Conservation (phyloP, 2,888 invertebrate species). For the Muschampia plurimacula region DNA sequence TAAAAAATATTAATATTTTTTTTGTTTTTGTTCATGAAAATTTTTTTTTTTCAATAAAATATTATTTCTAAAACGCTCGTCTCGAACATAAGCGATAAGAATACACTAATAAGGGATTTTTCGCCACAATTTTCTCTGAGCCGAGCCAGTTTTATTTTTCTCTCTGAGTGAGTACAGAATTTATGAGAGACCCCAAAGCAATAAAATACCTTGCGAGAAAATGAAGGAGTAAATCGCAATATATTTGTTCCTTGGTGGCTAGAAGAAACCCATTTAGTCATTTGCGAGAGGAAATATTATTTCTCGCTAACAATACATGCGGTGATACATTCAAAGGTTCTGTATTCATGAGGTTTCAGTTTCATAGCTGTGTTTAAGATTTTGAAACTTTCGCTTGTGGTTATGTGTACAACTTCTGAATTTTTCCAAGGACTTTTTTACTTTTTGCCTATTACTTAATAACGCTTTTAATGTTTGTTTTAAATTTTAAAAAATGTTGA, state of each 20-base stretch:
- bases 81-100: conserved; percentile 64
- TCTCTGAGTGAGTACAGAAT: conserved; percentile 81
- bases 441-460: too few relatives aligned
- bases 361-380: neutral
- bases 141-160: conserved; percentile 80
- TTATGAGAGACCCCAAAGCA: conserved; percentile 83
- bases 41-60: too few relatives aligned
- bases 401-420: neutral
- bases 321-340: conserved; percentile 34
- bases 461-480: too few relatives aligned
- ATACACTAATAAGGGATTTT: conserved; percentile 76
- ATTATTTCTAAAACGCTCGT: conserved; percentile 7
- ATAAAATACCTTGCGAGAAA: conserved; percentile 85
- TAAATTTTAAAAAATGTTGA: too few relatives aligned
- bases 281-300: conserved; percentile 72
- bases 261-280: conserved; percentile 74
- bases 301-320: conserved; percentile 46
- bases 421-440: neutral
- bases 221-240: conserved; percentile 85
- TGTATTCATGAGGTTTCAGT: conserved; percentile 28
- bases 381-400: neutral
- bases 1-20: too few relatives aligned
- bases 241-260: conserved; percentile 82
- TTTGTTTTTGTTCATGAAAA: too few relatives aligned
- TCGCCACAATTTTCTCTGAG: conserved; percentile 75